A percentile compares a stretch with the other conserved stretches of the same genome.
phyloP scores from a whole-genome alignment of 2,888 invertebrate genomes.

The Plutella xylostella region DNA sequence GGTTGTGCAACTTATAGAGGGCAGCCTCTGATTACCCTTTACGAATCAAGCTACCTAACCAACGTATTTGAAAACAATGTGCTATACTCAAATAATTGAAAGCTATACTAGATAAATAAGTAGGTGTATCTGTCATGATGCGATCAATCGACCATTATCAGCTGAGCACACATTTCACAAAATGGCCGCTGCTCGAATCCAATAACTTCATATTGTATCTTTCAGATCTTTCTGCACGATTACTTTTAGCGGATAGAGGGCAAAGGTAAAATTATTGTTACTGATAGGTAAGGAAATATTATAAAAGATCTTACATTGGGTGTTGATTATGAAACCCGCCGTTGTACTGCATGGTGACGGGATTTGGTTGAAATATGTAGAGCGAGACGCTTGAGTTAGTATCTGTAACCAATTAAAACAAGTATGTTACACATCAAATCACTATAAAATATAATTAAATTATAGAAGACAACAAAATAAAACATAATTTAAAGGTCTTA shows the following conservation, averaged over 20 bases:
- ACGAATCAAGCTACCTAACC: too few species aligned
- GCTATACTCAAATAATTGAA: too few species aligned
- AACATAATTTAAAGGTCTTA: constrained; percentile 26
- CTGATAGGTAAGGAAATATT: too few species aligned
- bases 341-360: constrained; percentile 62
- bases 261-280: neutral
- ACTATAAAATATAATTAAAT: too few species aligned
- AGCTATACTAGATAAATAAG: too few species aligned
- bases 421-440: too few species aligned
- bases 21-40: too few species aligned
- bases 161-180: constrained; percentile 56
- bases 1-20: too few species aligned
- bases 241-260: neutral
- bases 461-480: too few species aligned
- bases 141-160: constrained; percentile 24
- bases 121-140: neutral
- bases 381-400: constrained; percentile 47
- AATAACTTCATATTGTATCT: too few species aligned
- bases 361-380: constrained; percentile 20
- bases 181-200: constrained; percentile 58
- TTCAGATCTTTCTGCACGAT: neutral
- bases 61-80: too few species aligned
- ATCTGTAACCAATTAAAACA: constrained; percentile 56
- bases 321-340: constrained; percentile 65
- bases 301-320: constrained; percentile 55